phyloP scores from a whole-genome alignment of 64 coral and sea anemone species.

The Cladopsammia gracilis region DNA sequence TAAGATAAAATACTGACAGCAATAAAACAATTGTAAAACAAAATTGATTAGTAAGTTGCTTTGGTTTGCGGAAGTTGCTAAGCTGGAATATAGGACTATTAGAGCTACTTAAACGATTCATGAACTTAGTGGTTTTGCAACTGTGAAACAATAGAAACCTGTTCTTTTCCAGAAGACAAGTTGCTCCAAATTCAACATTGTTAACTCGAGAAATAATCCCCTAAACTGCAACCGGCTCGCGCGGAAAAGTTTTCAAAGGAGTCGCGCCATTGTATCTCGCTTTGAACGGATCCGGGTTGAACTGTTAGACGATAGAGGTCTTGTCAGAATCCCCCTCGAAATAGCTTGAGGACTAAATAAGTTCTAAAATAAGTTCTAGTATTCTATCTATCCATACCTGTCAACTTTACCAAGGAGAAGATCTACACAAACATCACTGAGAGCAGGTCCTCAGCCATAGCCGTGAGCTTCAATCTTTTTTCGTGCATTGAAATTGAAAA shows the following conservation, averaged over 20 bases:
- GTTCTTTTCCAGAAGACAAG: neutral
- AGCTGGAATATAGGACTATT: neutral
- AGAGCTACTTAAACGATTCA: neutral
- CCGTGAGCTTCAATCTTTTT: neutral
- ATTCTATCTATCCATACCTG: neutral
- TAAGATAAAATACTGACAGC: neutral
- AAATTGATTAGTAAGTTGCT: neutral
- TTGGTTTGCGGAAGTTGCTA: neutral
- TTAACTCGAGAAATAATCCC: neutral
- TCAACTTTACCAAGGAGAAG: neutral
- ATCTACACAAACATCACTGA: neutral
- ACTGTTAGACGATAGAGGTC: too few species aligned
- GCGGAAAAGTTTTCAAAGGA: neutral
- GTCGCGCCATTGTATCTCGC: neutral
- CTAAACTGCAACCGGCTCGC: neutral
- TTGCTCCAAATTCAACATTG: neutral
- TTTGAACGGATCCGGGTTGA: too few species aligned
- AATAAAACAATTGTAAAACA: neutral
- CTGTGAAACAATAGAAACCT: conserved; percentile 38
- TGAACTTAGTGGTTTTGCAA: conserved; percentile 6
- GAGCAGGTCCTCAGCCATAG: neutral
- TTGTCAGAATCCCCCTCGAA: too few species aligned
- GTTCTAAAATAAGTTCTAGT: neutral
- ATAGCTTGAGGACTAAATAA: too few species aligned
- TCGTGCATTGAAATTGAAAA: conserved; percentile 30